A percentile compares a stretch with the other conserved stretches of the same genome.
Evolutionary conservation across 2,113 vertebrate species (phyloP).

Genomic region (Halcyon malimbica): DNA sequence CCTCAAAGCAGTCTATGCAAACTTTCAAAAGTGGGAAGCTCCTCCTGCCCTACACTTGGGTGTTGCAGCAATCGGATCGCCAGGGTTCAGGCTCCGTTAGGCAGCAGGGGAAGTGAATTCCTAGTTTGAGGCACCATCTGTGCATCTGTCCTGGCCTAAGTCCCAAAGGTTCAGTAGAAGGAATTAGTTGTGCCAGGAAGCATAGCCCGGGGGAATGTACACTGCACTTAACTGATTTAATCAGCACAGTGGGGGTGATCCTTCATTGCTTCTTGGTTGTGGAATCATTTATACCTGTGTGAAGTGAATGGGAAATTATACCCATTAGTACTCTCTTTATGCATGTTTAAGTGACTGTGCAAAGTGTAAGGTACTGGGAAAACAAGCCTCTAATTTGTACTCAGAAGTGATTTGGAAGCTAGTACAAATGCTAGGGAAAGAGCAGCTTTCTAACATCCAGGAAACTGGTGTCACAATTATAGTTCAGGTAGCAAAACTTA

Average conservation of each 20-base stretch:
- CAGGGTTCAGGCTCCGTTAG: neutral
- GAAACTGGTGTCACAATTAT: neutral
- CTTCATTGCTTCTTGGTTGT: slow-evolving; percentile 10
- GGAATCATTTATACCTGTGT: slow-evolving; percentile 20
- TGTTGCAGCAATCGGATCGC: neutral
- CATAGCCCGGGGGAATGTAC: neutral
- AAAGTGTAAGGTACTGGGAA: slow-evolving; percentile 1
- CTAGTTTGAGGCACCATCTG: neutral
- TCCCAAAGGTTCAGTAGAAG: slow-evolving; percentile 25
- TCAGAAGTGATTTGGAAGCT: slow-evolving; percentile 8
- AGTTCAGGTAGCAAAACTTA: neutral
- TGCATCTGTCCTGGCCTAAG: neutral
- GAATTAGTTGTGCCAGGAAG: slow-evolving; percentile 20
- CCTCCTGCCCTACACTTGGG: neutral
- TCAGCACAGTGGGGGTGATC: slow-evolving; percentile 38
- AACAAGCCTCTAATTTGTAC: slow-evolving; percentile 9
- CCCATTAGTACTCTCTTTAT: slow-evolving; percentile 13
- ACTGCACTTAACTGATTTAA: slow-evolving; percentile 9
- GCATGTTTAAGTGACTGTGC: slow-evolving; percentile 49
- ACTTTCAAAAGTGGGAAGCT: neutral
- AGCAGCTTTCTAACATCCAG: neutral
- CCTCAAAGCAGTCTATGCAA: neutral
- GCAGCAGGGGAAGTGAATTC: neutral
- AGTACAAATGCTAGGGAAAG: neutral
- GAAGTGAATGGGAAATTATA: neutral